These are phyloP conservation scores for Aphelinus certus DNA, from an alignment of 1,140 invertebrate species.

Conservation along the genomic window DNA sequence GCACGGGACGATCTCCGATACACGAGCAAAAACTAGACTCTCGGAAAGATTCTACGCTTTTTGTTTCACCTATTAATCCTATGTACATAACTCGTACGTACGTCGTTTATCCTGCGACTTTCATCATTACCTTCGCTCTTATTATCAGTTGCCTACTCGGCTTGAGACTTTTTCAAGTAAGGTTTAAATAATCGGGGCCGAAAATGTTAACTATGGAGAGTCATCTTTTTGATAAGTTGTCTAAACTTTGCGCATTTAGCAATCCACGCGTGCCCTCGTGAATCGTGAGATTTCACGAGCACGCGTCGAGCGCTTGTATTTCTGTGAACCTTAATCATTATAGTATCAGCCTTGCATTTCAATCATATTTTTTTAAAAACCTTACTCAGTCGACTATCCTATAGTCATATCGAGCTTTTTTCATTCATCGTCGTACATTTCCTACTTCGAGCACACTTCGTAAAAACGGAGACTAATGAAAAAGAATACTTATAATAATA, in stretches of 20 bases:
- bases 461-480: slow-evolving; percentile 26
- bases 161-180: slow-evolving; percentile 5
- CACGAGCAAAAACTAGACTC: slow-evolving; percentile 43
- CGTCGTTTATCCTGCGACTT: slow-evolving; percentile 37
- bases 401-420: slow-evolving; percentile 28
- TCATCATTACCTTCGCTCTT: slow-evolving; percentile 14
- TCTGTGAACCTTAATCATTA: slow-evolving; percentile 43
- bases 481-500: slow-evolving; percentile 35
- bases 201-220: slow-evolving; percentile 15
- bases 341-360: slow-evolving; percentile 61
- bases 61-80: slow-evolving; percentile 34
- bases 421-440: slow-evolving; percentile 32
- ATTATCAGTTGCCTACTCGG: slow-evolving; percentile 16
- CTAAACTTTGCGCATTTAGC: slow-evolving; percentile 9
- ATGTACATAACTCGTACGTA: slow-evolving; percentile 43
- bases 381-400: slow-evolving; percentile 26
- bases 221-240: slow-evolving; percentile 18
- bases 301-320: slow-evolving; percentile 41
- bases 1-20: slow-evolving; percentile 48
- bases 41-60: slow-evolving; percentile 30
- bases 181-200: slow-evolving; percentile 17
- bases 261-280: background rate
- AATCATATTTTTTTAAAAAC: slow-evolving; percentile 34
- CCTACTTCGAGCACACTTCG: slow-evolving; percentile 16
- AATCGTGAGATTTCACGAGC: background rate